Base-by-base conservation (phyloP, 2,888 invertebrate genomes). In the Dioctria linearis region DNA sequence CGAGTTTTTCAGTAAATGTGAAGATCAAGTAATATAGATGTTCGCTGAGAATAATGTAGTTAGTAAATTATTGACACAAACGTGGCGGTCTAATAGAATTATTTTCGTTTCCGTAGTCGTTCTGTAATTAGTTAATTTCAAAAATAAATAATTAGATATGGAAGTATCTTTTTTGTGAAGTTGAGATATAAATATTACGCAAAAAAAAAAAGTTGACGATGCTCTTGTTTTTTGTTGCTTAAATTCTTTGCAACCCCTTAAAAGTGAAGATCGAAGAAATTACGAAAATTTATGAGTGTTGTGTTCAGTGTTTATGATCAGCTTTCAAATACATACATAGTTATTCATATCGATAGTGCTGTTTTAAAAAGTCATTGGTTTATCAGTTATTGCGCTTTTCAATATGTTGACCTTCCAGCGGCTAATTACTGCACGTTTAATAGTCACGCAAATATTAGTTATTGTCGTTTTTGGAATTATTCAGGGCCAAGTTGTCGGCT, bases 371-470 rank as follows among this genome's bases (percentile, higher is more conserved):
- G 49, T 54, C 25, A 51, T 13, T 71, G 54, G 71, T 71, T 25
- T 71, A 71, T 51, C 54, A 51, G 5, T 54, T 71, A 51, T n/a
- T 71, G 37, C 54, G 71, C 49, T n/a, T 39, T 37, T 25, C 49
- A 67, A 49, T 71, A 71, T 71, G 71, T 13, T 39, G 71, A 71
- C 71, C 71, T 71, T 71, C 71, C 51, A 25, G 51, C 71, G 54
- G 40, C 11, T 71, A 2, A 51, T 49, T 71, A 40, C 54, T 51
- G 46, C 39, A 46, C 39, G 39, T 51, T n/a, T 54, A n/a, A 71
- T 54, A 3, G 51, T 54, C 54, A 51, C 54, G 39, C 54, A 71
- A 25, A 54, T 71, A 71, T 4, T 71, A 13, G 2, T 71, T 25
- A 25, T n/a, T 39, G 11, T 71, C 51, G 13, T 51, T 51, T 71